Base-by-base conservation (phyloP, 30 jellyfish, hydroid and myxozoan species). In the Aurelia sp. region DNA sequence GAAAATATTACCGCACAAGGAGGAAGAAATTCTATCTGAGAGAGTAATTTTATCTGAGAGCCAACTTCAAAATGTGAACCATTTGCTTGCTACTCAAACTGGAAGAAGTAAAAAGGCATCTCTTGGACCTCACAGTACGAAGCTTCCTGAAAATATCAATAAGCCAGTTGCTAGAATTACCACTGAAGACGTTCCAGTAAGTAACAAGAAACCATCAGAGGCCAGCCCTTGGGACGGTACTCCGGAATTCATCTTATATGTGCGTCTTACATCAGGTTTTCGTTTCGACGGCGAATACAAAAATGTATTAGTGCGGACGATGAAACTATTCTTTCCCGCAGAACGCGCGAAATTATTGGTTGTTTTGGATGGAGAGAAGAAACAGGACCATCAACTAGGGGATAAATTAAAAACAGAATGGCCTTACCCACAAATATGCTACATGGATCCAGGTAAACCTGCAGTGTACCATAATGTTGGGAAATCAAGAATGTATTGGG, bases 401-500 rank as follows among this genome's bases (percentile, higher is more conserved):
- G 73, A 81, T 4, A 27, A 48, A 41, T 10, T 81, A 67, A 71
- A 5, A 0, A 20, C 4, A 13, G 63, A 63, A 35, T 82, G 92
- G 92, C 86, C 92, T 7, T 69, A 41, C 68, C 92, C 92, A 52
- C 53, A 67, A 44, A 55, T 82, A 22, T 70, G 80, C 27, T 82
- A 82, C 50, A 66, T 27, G 20, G 78, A 68, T 16, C 74, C 77
- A 17, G 74, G 74, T 4, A 30, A 47, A 11, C 57, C 48, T 59
- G 89, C 31, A 13, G 88, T 53, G 38, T 63, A 67, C 69, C 71
- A 50, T n/a, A 33, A 33, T n/a, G 20, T 18, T 81, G 92, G 82
- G n/a, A 67, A 59, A 67, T 67, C 82, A 22, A 41, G 92, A 44
- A 82, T 82, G 92, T 82, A 35, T 30, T 82, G 75, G 72, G 92